Evolutionary conservation across 2,888 invertebrate species (phyloP), one percentile per base, ranked within the genome.

Genomic region (Aphidoletes aphidimyza): DNA sequence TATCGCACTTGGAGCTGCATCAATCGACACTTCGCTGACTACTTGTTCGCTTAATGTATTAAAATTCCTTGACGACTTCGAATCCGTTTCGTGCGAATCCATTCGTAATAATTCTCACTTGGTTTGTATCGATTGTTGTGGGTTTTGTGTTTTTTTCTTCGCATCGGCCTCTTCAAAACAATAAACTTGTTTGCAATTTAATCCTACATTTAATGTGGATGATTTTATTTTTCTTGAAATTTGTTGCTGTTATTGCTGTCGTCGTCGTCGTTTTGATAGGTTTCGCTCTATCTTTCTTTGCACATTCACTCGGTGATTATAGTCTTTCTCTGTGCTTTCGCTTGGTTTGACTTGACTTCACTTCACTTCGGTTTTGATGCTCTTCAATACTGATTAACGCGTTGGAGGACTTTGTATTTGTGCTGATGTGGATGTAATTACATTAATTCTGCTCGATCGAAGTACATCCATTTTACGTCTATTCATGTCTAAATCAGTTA

Each of bases 51-150:
- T n/a, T 81, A 37, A 22, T 81, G 36, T 37, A 37, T 81, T 37
- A 3, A 81, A 81, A n/a, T 81, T 36, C 36, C 37, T 81, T 37
- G 81, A 37, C 81, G 37, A 81, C n/a, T 81, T 81, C 22, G 81
- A 37, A 37, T 81, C 81, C n/a, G 81, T 81, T 81, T 81, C 81
- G n/a, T 81, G 81, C 37, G 81, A 81, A 81, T 81, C 81, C 81
- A 81, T 81, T 37, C 81, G 81, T 81, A 37, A 81, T 37, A n/a
- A 1, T 37, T 37, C 81, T n/a, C 37, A 2, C 11, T 17, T 37
- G 2, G 11, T 81, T 81, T 37, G 37, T 37, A 37, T 81, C 81
- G 81, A 81, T 37, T 81, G 19, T 78, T 5, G 9, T 78, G 34
- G 19, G n/a, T n/a, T n/a, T 81, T n/a, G 19, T 81, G 0, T 22